Percentiles rank a stretch among this genome's conserved stretches.
These are phyloP conservation scores for Aphrocallistes beatrix DNA, from an alignment of 37 sponge, comb jelly and placozoan genomes.

Conservation along the genomic window DNA sequence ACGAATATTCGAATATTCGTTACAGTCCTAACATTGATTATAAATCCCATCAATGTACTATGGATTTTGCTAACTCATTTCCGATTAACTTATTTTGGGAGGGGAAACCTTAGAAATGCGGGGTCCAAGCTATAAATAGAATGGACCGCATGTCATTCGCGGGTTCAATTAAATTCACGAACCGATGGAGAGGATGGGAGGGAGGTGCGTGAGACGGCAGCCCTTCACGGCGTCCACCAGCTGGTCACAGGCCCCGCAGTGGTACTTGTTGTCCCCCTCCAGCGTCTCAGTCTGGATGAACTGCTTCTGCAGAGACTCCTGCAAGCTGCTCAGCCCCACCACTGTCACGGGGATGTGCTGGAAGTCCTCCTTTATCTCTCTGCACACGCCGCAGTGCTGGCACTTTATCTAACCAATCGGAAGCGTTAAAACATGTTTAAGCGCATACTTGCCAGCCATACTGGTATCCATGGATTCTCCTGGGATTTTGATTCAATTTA, in stretches of 20 bases:
- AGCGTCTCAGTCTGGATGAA: slow-evolving; percentile 50
- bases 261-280: slow-evolving; percentile 69
- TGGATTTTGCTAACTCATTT: too few species aligned
- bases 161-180: too few species aligned
- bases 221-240: slow-evolving; percentile 68
- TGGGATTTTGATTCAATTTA: too few species aligned
- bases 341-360: slow-evolving; percentile 61
- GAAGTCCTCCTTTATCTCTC: slow-evolving; percentile 62
- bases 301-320: slow-evolving; percentile 35
- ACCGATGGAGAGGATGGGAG: slow-evolving; percentile 45
- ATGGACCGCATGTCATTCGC: too few species aligned
- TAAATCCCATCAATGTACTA: too few species aligned
- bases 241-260: slow-evolving; percentile 45
- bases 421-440: not conserved
- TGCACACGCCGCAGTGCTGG: slow-evolving; percentile 47
- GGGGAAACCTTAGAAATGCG: too few species aligned
- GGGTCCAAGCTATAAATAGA: too few species aligned
- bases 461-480: too few species aligned
- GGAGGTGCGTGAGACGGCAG: slow-evolving; percentile 47
- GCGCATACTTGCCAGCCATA: not conserved
- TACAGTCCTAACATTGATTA: too few species aligned
- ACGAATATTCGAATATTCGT: too few species aligned
- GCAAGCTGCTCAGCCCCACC: slow-evolving; percentile 26
- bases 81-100: too few species aligned
- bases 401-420: slow-evolving; percentile 46